Percentiles rank a stretch among this genome's conserved stretches.
Evolutionary conservation across 2,888 invertebrate species (phyloP).

Genomic region (Cyclophora punctaria): DNA sequence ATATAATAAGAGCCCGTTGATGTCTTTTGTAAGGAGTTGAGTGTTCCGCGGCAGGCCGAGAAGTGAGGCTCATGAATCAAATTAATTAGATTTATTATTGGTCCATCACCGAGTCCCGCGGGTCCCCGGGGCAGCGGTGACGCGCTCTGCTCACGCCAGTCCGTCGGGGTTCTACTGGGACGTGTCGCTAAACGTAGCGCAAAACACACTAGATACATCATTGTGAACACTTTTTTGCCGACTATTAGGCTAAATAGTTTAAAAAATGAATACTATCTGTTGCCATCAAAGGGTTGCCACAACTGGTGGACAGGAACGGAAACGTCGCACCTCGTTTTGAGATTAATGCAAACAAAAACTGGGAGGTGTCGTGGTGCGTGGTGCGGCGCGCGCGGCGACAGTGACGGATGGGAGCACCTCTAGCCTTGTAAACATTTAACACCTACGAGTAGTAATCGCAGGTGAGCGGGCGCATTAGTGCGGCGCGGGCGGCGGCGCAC

Average conservation of each 20-base stretch:
- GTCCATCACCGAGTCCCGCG: too few species aligned
- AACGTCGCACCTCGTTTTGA: background rate
- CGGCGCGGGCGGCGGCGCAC: conserved; percentile 9
- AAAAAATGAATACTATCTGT: too few species aligned
- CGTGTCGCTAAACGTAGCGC: too few species aligned
- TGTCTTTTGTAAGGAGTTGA: conserved; percentile 15
- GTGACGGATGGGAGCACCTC: conserved; percentile 45
- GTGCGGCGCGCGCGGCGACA: conserved; percentile 40
- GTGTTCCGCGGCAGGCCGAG: conserved; percentile 1
- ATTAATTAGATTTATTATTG: background rate
- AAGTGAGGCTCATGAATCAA: background rate
- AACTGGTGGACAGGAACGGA: too few species aligned
- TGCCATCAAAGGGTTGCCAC: too few species aligned
- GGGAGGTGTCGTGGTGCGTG: conserved; percentile 23
- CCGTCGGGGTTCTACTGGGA: too few species aligned
- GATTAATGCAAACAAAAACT: conserved; percentile 14
- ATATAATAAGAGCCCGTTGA: conserved; percentile 20
- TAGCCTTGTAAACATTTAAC: conserved; percentile 56
- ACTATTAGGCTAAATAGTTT: too few species aligned
- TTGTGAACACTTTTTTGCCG: too few species aligned
- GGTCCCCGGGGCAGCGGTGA: too few species aligned
- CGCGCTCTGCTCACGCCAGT: too few species aligned
- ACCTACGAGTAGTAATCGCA: conserved; percentile 31
- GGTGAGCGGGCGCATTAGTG: conserved; percentile 22
- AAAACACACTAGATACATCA: too few species aligned